Conservation (phyloP, 2,113 vertebrate genomes). For the Gila orcuttii region DNA sequence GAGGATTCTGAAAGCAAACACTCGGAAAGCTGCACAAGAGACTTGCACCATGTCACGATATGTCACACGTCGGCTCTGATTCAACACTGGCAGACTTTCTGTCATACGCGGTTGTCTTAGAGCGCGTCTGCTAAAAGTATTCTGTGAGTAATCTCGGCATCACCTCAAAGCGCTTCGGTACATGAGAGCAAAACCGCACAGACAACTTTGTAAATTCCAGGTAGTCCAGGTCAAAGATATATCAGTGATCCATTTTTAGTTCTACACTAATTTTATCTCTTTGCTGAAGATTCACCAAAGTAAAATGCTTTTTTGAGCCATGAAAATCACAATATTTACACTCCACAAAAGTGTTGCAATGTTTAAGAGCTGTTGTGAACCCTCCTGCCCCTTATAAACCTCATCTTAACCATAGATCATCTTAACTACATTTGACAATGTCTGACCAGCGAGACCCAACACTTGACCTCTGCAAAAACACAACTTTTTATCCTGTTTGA, state of each 20-base stretch:
- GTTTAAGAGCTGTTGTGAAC: background rate
- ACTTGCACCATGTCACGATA: slow-evolving; percentile 73
- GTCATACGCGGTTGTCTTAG: slow-evolving; percentile 63
- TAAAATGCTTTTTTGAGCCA: background rate
- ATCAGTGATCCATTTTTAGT: background rate
- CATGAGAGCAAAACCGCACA: slow-evolving; percentile 46
- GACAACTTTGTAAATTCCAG: slow-evolving; percentile 42
- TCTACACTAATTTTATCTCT: background rate
- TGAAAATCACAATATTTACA: slow-evolving; percentile 16
- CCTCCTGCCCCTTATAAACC: background rate
- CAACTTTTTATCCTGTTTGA: background rate
- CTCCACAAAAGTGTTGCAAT: slow-evolving; percentile 23
- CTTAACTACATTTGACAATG: background rate
- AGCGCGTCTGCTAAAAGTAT: slow-evolving; percentile 63
- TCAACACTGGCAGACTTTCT: slow-evolving; percentile 69
- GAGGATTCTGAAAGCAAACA: slow-evolving; percentile 59
- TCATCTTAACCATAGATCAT: background rate
- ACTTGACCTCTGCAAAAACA: background rate
- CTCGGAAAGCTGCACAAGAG: slow-evolving; percentile 45
- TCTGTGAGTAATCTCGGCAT: slow-evolving; percentile 51
- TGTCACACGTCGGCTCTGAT: slow-evolving; percentile 66
- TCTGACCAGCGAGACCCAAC: background rate
- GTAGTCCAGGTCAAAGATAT: slow-evolving; percentile 38
- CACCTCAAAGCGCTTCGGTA: slow-evolving; percentile 59
- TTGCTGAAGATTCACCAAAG: background rate